phyloP scores from a whole-genome alignment of 2,888 invertebrate genomes.

The Pogonocherus hispidulus region DNA sequence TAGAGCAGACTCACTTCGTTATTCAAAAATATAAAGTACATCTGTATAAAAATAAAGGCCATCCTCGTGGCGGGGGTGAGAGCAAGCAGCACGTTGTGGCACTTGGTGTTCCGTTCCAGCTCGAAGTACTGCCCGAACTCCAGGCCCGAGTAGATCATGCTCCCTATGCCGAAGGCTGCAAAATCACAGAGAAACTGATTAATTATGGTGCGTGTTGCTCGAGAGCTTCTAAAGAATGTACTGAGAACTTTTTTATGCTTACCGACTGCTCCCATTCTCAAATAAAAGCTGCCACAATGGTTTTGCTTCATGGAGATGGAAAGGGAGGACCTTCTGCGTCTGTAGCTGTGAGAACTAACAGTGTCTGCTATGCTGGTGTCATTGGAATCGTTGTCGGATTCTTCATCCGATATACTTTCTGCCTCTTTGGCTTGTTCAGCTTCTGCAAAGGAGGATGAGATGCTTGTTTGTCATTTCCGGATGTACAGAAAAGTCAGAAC shows the following conservation, averaged over 20 bases:
- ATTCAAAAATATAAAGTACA: conserved; percentile 98
- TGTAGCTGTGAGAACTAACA: conserved; percentile 55
- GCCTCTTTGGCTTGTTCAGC: conserved; percentile 43
- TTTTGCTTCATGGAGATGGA: conserved; percentile 72
- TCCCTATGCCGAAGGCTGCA: conserved; percentile 96
- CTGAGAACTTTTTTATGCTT: conserved; percentile 57
- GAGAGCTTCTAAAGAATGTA: too few relatives aligned
- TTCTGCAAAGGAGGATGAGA: conserved; percentile 46
- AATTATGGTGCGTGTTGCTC: too few relatives aligned
- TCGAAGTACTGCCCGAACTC: conserved; percentile 98
- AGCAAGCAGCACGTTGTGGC: conserved; percentile 91
- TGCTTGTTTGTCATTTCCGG: too few relatives aligned
- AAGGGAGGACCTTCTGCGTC: conserved; percentile 63
- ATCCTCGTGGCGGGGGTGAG: conserved; percentile 92
- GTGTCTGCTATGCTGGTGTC: conserved; percentile 59
- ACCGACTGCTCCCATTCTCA: conserved; percentile 94
- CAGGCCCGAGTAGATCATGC: conserved; percentile 96
- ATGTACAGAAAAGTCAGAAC: too few relatives aligned
- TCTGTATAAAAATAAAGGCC: conserved; percentile 97
- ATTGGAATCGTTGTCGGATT: conserved; percentile 66
- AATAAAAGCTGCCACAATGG: conserved; percentile 92
- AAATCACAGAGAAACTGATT: neutral
- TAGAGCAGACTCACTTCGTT: conserved; percentile 86
- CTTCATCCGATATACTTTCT: conserved; percentile 71
- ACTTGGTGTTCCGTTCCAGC: conserved; percentile 89